Conservation (phyloP, 2,113 vertebrate genomes). For the Barbus barbus region DNA sequence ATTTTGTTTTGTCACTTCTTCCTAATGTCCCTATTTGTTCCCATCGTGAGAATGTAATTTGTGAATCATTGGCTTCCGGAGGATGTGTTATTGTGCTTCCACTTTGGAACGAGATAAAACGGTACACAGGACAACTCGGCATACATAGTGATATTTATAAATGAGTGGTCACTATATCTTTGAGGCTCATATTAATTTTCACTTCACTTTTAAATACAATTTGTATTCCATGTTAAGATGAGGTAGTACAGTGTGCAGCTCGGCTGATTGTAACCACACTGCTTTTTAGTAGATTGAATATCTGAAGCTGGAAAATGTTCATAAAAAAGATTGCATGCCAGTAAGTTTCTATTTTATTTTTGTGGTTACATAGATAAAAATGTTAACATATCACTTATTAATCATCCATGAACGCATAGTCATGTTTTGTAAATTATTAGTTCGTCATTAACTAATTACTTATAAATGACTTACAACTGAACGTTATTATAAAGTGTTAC, state of each 20-base stretch:
- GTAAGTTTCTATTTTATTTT: conserved; percentile 8
- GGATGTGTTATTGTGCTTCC: conserved; percentile 23
- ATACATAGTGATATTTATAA: conserved; percentile 47
- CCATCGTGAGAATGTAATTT: conserved; percentile 8
- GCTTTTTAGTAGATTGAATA: conserved; percentile 28
- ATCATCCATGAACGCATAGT: too few species aligned
- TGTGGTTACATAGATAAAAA: too few species aligned
- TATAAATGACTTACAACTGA: too few species aligned
- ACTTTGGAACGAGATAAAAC: conserved; percentile 28
- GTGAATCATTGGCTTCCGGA: background rate
- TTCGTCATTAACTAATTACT: too few species aligned
- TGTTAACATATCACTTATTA: too few species aligned
- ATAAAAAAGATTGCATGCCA: conserved; percentile 23
- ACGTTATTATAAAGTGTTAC: too few species aligned
- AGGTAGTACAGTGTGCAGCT: background rate
- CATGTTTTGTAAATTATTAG: too few species aligned
- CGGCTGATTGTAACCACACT: background rate
- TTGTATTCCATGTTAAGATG: conserved; percentile 32
- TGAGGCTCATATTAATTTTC: conserved; percentile 36
- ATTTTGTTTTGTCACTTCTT: too few species aligned
- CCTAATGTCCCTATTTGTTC: background rate
- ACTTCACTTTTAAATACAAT: conserved; percentile 39
- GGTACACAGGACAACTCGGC: background rate
- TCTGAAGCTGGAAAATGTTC: conserved; percentile 35
- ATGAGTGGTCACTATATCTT: conserved; percentile 40